Percentiles rank a stretch among this genome's conserved stretches.
Conservation (phyloP, 2,888 invertebrate genomes). For the Adela reaumurella region DNA sequence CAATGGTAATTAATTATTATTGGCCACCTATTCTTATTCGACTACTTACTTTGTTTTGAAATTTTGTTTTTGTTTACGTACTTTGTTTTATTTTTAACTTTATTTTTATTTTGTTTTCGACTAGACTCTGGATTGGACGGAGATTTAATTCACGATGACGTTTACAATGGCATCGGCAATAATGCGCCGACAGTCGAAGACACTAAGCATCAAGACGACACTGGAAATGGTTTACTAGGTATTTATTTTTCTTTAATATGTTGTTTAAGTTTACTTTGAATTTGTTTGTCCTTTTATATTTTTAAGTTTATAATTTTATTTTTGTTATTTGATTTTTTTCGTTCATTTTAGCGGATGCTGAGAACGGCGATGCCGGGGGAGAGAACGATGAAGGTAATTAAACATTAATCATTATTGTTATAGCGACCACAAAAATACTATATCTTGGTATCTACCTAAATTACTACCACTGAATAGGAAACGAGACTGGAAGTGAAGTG, state of each 20-base stretch:
- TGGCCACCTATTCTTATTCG: conserved; percentile 12
- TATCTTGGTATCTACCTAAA: no score
- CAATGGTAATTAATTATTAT: conserved; percentile 62
- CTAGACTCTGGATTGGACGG: conserved; percentile 64
- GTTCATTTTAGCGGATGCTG: conserved; percentile 36
- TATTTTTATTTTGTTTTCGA: conserved; percentile 16
- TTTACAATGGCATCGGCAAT: conserved; percentile 40
- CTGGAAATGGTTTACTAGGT: conserved; percentile 57
- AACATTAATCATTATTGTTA: no score
- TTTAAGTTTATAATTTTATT: conserved; percentile 18
- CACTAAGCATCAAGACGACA: conserved; percentile 42
- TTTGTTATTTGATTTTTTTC: conserved; percentile 19
- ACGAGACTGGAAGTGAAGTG: no score
- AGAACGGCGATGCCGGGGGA: conserved; percentile 35
- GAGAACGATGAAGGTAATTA: conserved; percentile 40
- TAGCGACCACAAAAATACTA: no score
- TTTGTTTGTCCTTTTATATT: conserved; percentile 12
- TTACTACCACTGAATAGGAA: no score
- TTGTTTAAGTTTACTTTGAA: conserved; percentile 7
- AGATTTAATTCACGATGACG: conserved; percentile 58
- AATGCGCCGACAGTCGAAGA: conserved; percentile 44
- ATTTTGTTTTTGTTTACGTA: conserved; percentile 15
- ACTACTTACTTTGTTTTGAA: conserved; percentile 15
- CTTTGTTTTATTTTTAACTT: conserved; percentile 20
- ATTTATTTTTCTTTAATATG: conserved; percentile 20